Base-by-base conservation (phyloP, 2,797 vertebrate species). In the Betta splendens region DNA sequence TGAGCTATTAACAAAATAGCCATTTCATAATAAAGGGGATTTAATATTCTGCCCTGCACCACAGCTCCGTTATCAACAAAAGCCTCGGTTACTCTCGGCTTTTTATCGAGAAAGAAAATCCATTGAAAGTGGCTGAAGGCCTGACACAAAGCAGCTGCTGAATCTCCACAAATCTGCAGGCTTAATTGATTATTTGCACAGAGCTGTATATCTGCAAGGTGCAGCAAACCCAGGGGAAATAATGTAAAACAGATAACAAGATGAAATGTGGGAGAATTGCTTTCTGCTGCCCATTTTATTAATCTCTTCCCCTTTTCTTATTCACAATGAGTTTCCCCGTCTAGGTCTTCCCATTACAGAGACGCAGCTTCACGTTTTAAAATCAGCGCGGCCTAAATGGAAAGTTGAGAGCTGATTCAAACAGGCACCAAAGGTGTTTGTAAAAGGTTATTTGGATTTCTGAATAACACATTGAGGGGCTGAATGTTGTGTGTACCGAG, bases 171-270 rank as follows among this genome's bases (percentile, higher is more conserved):
- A 91, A 93, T 93, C 86, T 92, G 84, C 83, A 45, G 83, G 73
- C 79, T 90, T 94, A 94, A 93, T 94, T 91, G 85, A 92, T 94
- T 94, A 93, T 92, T 93, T 94, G 85, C 79, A 87, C 86, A 81
- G 85, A 85, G 67, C 78, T 72, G 77, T 87, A 79, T 92, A 89
- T 94, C 89, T 91, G 79, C 85, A 84, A 94, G 91, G 80, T 91
- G 87, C 91, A 88, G 83, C 52, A 76, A 80, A 81, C 90, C 79
- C 74, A 7, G 81, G 90, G 92, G 91, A 94, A 97, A 94, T 93
- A 94, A 94, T 89, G 86, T 89, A 93, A 94, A 94, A 93, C 89
- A 93, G 87, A 93, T 93, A 93, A 94, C 77, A 89, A 93, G 87
- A 95, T 91, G 93, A 93, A 94, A 93, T 85, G 80, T 51, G 73